phyloP scores from a whole-genome alignment of 2,113 vertebrate genomes.

The Gopherus flavomarginatus region DNA sequence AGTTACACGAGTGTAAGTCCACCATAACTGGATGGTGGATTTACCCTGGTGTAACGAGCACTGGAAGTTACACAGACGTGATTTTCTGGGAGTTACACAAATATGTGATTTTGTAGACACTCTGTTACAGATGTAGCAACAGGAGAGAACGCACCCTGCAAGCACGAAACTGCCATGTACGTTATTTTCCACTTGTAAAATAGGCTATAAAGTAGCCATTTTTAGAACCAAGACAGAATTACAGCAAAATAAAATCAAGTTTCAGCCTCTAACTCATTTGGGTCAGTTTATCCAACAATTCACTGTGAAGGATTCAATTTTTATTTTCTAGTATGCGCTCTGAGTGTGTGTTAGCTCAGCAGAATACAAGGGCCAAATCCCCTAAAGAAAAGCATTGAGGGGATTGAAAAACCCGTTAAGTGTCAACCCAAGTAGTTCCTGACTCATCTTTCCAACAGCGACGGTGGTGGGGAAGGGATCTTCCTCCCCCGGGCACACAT shows the following conservation, averaged over 20 bases:
- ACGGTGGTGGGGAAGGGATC: not conserved
- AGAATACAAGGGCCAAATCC: not conserved
- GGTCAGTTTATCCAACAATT: constrained; percentile 38
- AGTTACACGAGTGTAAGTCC: not conserved
- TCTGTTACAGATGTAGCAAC: constrained; percentile 63
- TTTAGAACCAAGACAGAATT: constrained; percentile 37
- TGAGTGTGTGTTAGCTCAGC: accelerated
- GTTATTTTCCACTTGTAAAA: constrained; percentile 41
- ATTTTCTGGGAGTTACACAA: constrained; percentile 36
- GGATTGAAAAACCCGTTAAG: not conserved
- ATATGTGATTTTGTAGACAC: constrained; percentile 62
- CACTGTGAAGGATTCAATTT: not conserved
- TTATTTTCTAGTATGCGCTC: not conserved
- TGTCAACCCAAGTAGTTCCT: not conserved
- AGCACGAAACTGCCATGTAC: not conserved
- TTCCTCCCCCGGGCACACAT: not conserved
- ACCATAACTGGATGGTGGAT: not conserved
- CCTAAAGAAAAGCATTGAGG: not conserved
- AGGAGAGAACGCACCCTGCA: constrained; percentile 30
- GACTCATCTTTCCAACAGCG: not conserved
- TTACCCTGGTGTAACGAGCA: not conserved
- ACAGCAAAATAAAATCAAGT: not conserved
- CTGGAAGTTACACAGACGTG: constrained; percentile 38
- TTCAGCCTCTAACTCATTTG: constrained; percentile 22
- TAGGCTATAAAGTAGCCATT: not conserved